These are phyloP conservation scores for Xyrichtys novacula DNA, from an alignment of 2,797 vertebrate genomes.

Conservation along the genomic window DNA sequence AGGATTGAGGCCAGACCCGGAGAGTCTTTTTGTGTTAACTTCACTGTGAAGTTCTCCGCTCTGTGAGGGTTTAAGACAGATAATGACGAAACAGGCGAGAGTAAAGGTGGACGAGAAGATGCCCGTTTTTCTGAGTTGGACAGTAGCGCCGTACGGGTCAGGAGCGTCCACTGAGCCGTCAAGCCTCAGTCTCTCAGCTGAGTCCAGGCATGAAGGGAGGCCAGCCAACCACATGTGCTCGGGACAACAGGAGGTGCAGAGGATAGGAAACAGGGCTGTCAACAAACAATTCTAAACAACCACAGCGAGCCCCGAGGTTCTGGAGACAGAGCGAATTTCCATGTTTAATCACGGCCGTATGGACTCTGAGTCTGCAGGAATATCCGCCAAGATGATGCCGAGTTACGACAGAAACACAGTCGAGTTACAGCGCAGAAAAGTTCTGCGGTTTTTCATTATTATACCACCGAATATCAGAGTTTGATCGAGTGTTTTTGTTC, in stretches of 20 bases:
- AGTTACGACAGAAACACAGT: slow-evolving; percentile 44
- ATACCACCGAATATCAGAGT: too few relatives aligned
- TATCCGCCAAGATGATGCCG: slow-evolving; percentile 29
- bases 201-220: slow-evolving; percentile 56
- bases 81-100: neutral
- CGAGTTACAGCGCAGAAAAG: neutral
- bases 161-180: slow-evolving; percentile 62
- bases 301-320: slow-evolving; percentile 62
- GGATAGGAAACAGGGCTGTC: slow-evolving; percentile 74
- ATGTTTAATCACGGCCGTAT: slow-evolving; percentile 70
- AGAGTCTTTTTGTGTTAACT: slow-evolving; percentile 35
- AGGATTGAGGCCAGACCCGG: slow-evolving; percentile 47
- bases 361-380: slow-evolving; percentile 53
- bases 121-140: slow-evolving; percentile 59
- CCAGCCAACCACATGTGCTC: slow-evolving; percentile 69
- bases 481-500: too few relatives aligned
- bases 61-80: neutral
- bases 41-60: neutral
- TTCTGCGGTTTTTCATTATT: too few relatives aligned
- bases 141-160: slow-evolving; percentile 71
- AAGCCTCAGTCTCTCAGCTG: slow-evolving; percentile 60
- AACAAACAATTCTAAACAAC: slow-evolving; percentile 79
- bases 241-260: slow-evolving; percentile 70
- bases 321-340: slow-evolving; percentile 50
- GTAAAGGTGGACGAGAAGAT: neutral